A percentile compares a stretch with the other conserved stretches of the same genome.
These are phyloP conservation scores for Euwallacea fornicatus DNA, from an alignment of 1,140 invertebrate species.

Conservation along the genomic window DNA sequence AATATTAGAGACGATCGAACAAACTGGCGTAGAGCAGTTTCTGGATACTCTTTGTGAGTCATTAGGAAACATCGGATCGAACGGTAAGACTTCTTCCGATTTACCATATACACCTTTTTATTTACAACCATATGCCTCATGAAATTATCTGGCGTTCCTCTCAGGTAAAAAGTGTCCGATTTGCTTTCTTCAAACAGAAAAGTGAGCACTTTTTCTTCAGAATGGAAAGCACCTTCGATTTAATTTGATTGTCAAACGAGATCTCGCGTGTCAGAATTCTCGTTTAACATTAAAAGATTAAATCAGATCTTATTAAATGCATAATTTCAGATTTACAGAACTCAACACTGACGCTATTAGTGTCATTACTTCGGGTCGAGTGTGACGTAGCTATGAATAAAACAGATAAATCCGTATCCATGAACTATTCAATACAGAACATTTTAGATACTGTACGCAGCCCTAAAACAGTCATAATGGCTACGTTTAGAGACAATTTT, in stretches of 20 bases:
- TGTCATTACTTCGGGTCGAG: conserved; percentile 44
- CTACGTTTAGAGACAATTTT: conserved; percentile 13
- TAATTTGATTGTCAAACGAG: too few relatives aligned
- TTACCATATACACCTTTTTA: too few relatives aligned
- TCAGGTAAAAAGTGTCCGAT: too few relatives aligned
- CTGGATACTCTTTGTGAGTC: conserved; percentile 53
- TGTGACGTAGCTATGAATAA: conserved; percentile 9
- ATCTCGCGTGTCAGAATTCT: too few relatives aligned
- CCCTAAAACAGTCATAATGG: conserved; percentile 32
- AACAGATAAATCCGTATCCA: not conserved
- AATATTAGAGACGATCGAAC: conserved; percentile 50
- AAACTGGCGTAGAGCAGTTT: conserved; percentile 49
- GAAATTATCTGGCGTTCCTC: too few relatives aligned
- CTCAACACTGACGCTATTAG: conserved; percentile 45
- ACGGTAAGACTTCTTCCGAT: conserved; percentile 24
- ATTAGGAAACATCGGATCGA: conserved; percentile 42
- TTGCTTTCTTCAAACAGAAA: too few relatives aligned
- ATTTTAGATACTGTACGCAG: conserved; percentile 39
- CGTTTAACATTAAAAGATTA: too few relatives aligned
- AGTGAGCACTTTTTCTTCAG: too few relatives aligned
- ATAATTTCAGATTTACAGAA: conserved; percentile 48
- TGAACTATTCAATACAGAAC: conserved; percentile 28
- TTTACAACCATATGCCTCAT: too few relatives aligned
- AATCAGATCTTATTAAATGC: not conserved
- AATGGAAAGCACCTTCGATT: too few relatives aligned